Conservation (phyloP, 2,113 vertebrate genomes). For the Ariopsis seemanni region DNA sequence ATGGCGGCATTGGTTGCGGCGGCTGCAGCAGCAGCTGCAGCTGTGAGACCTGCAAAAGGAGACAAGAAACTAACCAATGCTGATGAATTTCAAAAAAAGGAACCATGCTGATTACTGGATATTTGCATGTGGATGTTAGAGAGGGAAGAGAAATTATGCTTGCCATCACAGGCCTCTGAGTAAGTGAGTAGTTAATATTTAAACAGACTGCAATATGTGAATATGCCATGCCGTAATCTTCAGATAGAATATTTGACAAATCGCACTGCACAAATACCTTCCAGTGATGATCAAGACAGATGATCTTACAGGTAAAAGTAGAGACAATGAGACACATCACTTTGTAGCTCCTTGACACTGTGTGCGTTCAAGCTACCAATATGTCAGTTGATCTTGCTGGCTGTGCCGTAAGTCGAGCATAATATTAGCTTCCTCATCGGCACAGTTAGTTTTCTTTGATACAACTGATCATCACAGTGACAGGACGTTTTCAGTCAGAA, state of each 20-base stretch:
- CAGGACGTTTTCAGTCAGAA: constrained; percentile 43
- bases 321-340: not conserved
- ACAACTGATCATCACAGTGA: constrained; percentile 28
- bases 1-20: constrained; percentile 97
- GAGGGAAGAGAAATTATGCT: not conserved
- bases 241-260: constrained; percentile 24
- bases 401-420: not conserved
- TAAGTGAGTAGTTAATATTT: constrained; percentile 28
- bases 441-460: constrained; percentile 28
- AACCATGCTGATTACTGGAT: not conserved
- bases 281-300: constrained; percentile 22
- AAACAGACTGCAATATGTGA: constrained; percentile 5
- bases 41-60: constrained; percentile 84
- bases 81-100: not conserved
- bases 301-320: constrained; percentile 5
- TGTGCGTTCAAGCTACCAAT: not conserved
- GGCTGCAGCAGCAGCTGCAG: constrained; percentile 89
- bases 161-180: constrained; percentile 17
- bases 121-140: not conserved
- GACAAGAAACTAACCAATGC: not conserved
- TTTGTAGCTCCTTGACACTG: not conserved
- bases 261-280: not conserved
- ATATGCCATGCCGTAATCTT: not conserved
- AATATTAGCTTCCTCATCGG: constrained; percentile 30
- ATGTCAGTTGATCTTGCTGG: constrained; percentile 21